Evolutionary conservation across 92 coral and sea anemone species (phyloP), one percentile per base, ranked within the genome.

Genomic region (Zoanthus sansibaricus): DNA sequence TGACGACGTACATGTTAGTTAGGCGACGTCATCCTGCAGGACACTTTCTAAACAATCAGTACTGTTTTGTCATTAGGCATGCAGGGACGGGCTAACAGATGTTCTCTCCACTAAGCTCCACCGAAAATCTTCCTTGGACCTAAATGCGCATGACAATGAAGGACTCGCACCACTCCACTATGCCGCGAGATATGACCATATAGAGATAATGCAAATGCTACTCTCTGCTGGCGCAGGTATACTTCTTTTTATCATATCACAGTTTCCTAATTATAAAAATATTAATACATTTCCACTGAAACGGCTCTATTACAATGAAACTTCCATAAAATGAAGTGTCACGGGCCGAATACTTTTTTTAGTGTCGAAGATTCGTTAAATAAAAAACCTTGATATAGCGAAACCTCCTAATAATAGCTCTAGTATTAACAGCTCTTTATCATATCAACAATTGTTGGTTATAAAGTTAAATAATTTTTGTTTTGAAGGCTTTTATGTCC

Each of bases 131-230:
- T 71, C 91, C 30, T 45, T 88, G 72, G 73, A 71, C 5, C 86
- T 94, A 6, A 66, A 80, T 46, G 71, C 85, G n/a, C 30, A 45
- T 13, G 98, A 94, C 76, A 61, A 78, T 72, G 94, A 88, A 25
- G 95, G 98, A 52, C 87, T 83, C 74, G 95, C 94, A 69, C 95
- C 98, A 85, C 86, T 94, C 76, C 98, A 94, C 90, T 92, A 94
- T 82, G 98, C 95, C 54, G 92, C 95, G 25, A 92, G 98, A 46
- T 92, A 90, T 75, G 92, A 94, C 72, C 91, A 88, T 61, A 91
- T 76, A 54, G 87, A 79, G 75, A 82, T 92, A 52, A 88, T 82
- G n/a, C 51, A 87, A 72, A 77, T 92, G 68, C 58, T 94, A 32
- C 88, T 94, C 9, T 72, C 68, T 67, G 85, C 87, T n/a, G 95